Conservation (phyloP, 2,797 vertebrate species). For the Delichon dasypus region DNA sequence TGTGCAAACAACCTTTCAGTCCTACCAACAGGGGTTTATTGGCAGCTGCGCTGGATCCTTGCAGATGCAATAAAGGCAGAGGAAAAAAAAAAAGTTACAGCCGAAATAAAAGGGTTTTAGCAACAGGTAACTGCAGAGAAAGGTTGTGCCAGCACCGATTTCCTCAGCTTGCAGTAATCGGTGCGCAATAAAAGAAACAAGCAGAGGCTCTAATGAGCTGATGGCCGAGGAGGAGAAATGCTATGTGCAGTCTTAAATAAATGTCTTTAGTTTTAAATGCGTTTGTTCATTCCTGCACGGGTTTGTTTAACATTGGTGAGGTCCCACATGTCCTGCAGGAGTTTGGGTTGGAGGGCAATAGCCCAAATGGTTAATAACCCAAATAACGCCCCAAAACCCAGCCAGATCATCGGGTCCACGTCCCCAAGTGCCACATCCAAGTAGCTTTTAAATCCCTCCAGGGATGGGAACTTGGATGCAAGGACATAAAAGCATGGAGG, state of each 20-base stretch:
- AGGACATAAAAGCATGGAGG: rapidly evolving
- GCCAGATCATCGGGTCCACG: rapidly evolving
- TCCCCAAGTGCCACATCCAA: background rate
- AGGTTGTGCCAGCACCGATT: background rate
- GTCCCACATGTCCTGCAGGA: background rate
- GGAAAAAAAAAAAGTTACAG: background rate
- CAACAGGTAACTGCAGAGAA: background rate
- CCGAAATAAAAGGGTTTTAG: background rate
- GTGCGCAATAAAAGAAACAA: background rate
- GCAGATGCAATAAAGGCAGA: background rate
- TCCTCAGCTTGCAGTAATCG: background rate
- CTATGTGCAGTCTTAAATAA: background rate
- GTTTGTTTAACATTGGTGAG: background rate
- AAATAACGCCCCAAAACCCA: background rate
- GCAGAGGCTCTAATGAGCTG: background rate
- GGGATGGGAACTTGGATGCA: background rate
- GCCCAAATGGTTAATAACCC: background rate
- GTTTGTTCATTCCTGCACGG: rapidly evolving
- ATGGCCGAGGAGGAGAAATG: background rate
- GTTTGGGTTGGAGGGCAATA: background rate
- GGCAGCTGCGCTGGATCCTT: background rate
- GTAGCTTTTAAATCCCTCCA: background rate
- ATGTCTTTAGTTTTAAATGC: rapidly evolving
- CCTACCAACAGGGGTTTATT: background rate
- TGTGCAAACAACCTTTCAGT: background rate